Percentiles rank a stretch among this genome's conserved stretches.
Evolutionary conservation across 2,797 vertebrate genomes (phyloP).

Genomic region (Pagetopsis macropterus): DNA sequence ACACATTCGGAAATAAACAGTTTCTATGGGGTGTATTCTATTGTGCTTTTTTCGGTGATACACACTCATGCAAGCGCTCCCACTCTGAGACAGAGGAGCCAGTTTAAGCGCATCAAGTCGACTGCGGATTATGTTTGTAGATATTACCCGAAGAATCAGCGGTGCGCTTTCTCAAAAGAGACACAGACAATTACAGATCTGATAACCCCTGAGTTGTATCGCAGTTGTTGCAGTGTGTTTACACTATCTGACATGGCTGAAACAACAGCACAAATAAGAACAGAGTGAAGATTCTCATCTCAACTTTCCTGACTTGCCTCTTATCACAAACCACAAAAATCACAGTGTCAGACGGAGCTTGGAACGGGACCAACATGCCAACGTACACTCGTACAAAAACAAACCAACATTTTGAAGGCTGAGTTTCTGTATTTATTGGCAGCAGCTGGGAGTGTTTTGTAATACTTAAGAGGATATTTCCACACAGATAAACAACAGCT

Average conservation of each 20-base stretch:
- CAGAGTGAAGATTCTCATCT: constrained; percentile 73
- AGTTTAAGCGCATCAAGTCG: constrained; percentile 71
- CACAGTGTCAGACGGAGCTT: constrained; percentile 57
- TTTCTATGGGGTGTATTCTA: constrained; percentile 38
- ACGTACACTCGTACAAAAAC: constrained; percentile 34
- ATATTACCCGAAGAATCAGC: constrained; percentile 75
- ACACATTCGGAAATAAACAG: constrained; percentile 48
- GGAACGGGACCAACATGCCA: constrained; percentile 57
- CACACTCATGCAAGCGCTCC: constrained; percentile 46
- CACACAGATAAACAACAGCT: constrained; percentile 63
- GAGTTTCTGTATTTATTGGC: constrained; percentile 64
- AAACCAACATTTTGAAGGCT: constrained; percentile 34
- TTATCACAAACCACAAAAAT: constrained; percentile 72
- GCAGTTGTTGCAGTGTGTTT: constrained; percentile 70
- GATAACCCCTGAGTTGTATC: constrained; percentile 78
- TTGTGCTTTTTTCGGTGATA: constrained; percentile 21
- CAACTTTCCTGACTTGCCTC: constrained; percentile 69
- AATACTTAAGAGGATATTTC: constrained; percentile 69
- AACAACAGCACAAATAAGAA: constrained; percentile 78
- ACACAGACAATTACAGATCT: constrained; percentile 81
- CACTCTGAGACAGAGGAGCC: constrained; percentile 62
- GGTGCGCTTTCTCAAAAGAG: constrained; percentile 74
- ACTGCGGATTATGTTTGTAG: constrained; percentile 75
- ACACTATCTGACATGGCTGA: constrained; percentile 77
- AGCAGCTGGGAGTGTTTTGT: constrained; percentile 50